These are phyloP conservation scores for Coecobrya sp. DNA, from an alignment of 2,888 invertebrate genomes.

Conservation along the genomic window DNA sequence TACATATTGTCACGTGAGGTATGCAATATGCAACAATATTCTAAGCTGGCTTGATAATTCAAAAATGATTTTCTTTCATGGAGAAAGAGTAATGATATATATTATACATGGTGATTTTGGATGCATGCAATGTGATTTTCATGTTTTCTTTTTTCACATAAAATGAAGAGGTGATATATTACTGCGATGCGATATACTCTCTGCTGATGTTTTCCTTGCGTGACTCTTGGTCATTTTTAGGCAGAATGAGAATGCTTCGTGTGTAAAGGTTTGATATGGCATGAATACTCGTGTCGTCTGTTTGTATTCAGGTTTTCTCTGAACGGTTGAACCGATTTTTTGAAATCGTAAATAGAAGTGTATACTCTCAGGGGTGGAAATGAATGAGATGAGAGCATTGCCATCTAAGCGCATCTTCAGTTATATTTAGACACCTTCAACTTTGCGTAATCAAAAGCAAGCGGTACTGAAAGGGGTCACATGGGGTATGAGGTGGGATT, in stretches of 20 bases:
- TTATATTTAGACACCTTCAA: too few relatives aligned
- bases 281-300: too few relatives aligned
- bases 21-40: neutral
- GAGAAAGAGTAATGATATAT: neutral
- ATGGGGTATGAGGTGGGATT: too few relatives aligned
- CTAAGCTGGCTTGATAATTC: neutral
- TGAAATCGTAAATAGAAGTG: too few relatives aligned
- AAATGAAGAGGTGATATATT: neutral
- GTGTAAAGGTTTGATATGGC: neutral
- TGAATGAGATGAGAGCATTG: too few relatives aligned
- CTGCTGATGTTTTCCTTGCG: constrained; percentile 32
- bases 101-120: neutral
- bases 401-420: too few relatives aligned
- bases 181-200: neutral
- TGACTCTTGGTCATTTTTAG: constrained; percentile 14
- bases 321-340: too few relatives aligned
- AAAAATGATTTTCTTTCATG: constrained; percentile 22
- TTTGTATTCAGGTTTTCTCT: too few relatives aligned
- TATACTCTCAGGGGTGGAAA: too few relatives aligned
- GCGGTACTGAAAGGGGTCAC: too few relatives aligned
- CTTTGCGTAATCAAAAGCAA: too few relatives aligned
- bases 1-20: neutral
- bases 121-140: constrained; percentile 4
- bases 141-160: neutral
- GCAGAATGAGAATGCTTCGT: constrained; percentile 13